These are phyloP conservation scores for Salvelinus alpinus DNA, from an alignment of 2,113 vertebrate species.

Conservation along the genomic window DNA sequence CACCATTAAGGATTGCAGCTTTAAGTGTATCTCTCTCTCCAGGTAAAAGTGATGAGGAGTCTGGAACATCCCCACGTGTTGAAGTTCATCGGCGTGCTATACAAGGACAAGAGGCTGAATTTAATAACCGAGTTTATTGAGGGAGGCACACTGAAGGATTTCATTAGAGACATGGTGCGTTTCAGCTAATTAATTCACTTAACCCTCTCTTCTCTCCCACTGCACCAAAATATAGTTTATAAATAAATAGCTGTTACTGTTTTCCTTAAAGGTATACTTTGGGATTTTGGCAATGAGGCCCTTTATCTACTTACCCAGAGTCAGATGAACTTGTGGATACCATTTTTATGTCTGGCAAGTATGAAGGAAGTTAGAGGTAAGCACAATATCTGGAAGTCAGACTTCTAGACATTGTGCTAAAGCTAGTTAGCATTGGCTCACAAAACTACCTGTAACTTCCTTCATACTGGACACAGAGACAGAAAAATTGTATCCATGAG, in stretches of 20 bases:
- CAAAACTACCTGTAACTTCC: no score
- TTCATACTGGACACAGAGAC: no score
- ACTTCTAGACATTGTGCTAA: no score
- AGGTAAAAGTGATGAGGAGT: conserved; percentile 98
- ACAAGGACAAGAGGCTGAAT: conserved; percentile 96
- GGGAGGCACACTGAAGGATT: conserved; percentile 94
- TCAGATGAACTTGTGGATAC: no score
- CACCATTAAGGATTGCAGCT: no score
- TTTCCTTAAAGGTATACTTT: neutral
- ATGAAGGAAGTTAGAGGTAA: no score
- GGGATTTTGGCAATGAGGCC: no score
- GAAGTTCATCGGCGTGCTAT: conserved; percentile 94
- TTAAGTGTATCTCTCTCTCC: conserved; percentile 6
- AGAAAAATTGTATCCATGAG: no score
- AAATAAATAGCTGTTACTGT: conserved; percentile 1
- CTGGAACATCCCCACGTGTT: conserved; percentile 92
- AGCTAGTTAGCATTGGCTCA: no score
- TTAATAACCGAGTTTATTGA: conserved; percentile 95
- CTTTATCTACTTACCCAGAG: no score
- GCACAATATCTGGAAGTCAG: no score
- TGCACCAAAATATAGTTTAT: conserved; percentile 17
- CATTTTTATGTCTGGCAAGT: no score
- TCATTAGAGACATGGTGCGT: conserved; percentile 87
- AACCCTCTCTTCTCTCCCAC: conserved; percentile 4
- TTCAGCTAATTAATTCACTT: conserved; percentile 22